Percentiles rank a stretch among this genome's conserved stretches.
Evolutionary conservation across 2,888 invertebrate genomes (phyloP).

Genomic region (Drosophila colorata): DNA sequence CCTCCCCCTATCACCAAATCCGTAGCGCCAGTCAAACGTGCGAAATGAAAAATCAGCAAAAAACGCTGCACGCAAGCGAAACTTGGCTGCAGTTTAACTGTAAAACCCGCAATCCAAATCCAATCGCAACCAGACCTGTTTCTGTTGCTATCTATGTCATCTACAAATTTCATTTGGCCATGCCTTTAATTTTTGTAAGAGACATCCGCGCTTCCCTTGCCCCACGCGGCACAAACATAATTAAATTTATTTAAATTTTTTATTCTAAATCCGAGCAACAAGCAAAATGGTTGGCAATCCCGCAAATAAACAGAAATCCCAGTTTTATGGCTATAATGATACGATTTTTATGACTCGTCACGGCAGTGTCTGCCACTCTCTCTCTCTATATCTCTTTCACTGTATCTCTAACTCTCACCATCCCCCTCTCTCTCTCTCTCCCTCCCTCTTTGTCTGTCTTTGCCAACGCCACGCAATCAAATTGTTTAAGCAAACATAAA

Average conservation of each 20-base stretch:
- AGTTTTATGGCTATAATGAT: slow-evolving; percentile 76
- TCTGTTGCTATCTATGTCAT: slow-evolving; percentile 59
- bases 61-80: slow-evolving; percentile 60
- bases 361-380: slow-evolving; percentile 48
- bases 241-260: slow-evolving; percentile 80
- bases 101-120: slow-evolving; percentile 21
- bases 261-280: slow-evolving; percentile 42
- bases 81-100: slow-evolving; percentile 54
- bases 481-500: slow-evolving; percentile 79
- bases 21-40: slow-evolving; percentile 53
- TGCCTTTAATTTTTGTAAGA: slow-evolving; percentile 73
- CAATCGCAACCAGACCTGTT: slow-evolving; percentile 18
- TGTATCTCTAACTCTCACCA: slow-evolving; percentile 8
- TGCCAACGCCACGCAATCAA: slow-evolving; percentile 62
- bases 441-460: slow-evolving; percentile 7
- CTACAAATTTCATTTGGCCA: slow-evolving; percentile 72
- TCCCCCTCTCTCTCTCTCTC: slow-evolving; percentile 3
- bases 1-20: slow-evolving; percentile 6
- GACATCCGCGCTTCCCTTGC: neutral
- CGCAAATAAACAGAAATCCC: slow-evolving; percentile 75
- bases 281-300: slow-evolving; percentile 51
- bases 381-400: neutral
- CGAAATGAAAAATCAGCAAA: slow-evolving; percentile 74
- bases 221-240: slow-evolving; percentile 63
- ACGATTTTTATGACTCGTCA: slow-evolving; percentile 78